Evolutionary conservation across 2,113 vertebrate genomes (phyloP).

Genomic region (Rhineura floridana): DNA sequence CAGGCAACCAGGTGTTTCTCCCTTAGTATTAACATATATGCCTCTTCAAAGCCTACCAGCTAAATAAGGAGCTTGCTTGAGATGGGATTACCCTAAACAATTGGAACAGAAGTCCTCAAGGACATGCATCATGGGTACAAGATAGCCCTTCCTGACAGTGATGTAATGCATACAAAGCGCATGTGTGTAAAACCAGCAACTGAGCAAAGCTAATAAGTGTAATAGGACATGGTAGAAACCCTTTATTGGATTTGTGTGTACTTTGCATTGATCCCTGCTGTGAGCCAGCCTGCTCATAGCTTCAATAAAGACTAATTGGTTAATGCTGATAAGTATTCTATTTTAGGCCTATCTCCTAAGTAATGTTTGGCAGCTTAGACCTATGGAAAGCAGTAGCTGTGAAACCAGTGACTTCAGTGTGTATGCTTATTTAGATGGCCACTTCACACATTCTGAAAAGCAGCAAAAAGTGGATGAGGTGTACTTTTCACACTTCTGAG

Average conservation of each 20-base stretch:
- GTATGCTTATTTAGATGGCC: background rate
- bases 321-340: conserved; percentile 28
- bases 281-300: conserved; percentile 12
- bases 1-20: background rate
- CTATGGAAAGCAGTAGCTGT: background rate
- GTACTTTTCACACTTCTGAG: background rate
- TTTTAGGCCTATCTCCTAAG: conserved; percentile 24
- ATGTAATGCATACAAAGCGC: background rate
- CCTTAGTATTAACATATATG: background rate
- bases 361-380: conserved; percentile 15
- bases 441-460: background rate
- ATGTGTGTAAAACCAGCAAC: conserved; percentile 14
- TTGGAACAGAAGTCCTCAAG: background rate
- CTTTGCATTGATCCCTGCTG: conserved; percentile 34
- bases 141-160: background rate
- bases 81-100: background rate
- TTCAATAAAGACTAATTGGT: conserved; percentile 36
- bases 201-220: conserved; percentile 21
- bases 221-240: conserved; percentile 24
- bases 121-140: background rate
- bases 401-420: conserved; percentile 3
- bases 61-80: background rate
- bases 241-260: conserved; percentile 34
- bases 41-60: background rate
- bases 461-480: background rate